These are phyloP conservation scores for Oscheius sp. DNA, from an alignment of 1,140 invertebrate species.

Conservation along the genomic window DNA sequence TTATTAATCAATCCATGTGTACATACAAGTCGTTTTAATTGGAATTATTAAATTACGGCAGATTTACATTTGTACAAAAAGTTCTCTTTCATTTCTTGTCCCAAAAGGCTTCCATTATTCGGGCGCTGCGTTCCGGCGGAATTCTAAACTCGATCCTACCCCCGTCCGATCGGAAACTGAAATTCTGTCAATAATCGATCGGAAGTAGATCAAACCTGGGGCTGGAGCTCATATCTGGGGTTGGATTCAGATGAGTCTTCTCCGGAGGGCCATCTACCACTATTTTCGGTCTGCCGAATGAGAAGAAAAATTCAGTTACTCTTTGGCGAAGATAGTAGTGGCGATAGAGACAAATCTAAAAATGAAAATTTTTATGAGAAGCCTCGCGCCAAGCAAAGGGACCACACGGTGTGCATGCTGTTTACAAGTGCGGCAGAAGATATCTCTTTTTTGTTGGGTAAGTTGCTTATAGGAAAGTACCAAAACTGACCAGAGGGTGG, in stretches of 20 bases:
- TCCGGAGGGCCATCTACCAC: not conserved
- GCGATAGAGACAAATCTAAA: conserved; percentile 7
- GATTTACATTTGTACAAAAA: not conserved
- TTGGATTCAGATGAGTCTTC: not conserved
- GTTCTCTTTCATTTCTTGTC: not conserved
- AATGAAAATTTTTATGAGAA: not conserved
- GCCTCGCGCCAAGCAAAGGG: not conserved
- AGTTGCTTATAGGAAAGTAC: not conserved
- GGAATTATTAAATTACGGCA: not conserved
- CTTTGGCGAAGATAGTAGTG: conserved; percentile 16
- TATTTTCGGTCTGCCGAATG: not conserved
- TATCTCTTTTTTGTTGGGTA: no score
- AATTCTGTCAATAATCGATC: not conserved
- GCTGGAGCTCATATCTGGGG: conserved; percentile 11
- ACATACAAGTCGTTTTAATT: no score
- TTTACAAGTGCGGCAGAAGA: no score
- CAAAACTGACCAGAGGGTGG: not conserved
- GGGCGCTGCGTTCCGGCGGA: not conserved
- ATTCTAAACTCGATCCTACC: conserved; percentile 6
- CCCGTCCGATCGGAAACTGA: conserved; percentile 9
- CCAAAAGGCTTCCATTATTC: conserved; percentile 8
- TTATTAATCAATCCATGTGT: not conserved
- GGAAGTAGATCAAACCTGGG: not conserved
- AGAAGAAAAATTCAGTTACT: conserved; percentile 2
- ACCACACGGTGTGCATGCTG: no score